Base-by-base conservation (phyloP, 2,888 invertebrate species). In the Eupithecia tripunctaria region DNA sequence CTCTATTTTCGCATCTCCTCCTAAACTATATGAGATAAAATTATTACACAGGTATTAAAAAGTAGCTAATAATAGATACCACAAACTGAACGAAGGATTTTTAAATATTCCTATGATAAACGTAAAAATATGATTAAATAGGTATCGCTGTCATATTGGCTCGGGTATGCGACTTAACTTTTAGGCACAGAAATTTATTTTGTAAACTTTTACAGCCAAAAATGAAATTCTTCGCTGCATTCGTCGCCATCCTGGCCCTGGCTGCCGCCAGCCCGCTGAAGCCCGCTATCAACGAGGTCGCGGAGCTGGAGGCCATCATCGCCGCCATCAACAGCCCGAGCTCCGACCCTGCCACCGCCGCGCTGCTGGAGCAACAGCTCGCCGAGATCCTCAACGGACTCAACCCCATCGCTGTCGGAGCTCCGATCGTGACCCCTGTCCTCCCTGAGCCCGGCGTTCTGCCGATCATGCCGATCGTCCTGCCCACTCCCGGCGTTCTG, bases 211-310 rank as follows among this genome's bases (percentile, higher is more conserved):
- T 64, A 4, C 64, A 64, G 64, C 64, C 18, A 36, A 41, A 25
- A 38, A 91, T 91, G 91, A 91, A 91, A 86, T 88, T 89, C 86
- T 77, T 91, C 79, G 83, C 85, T 73, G 83, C 86, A 18, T 86
- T 91, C 80, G 85, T 83, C 69, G 87, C 88, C 75, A 43, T 89
- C 68, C 62, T 85, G 67, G 82, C 83, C 32, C 83, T 83, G 68
- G 81, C 82, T 27, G 72, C 80, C 76, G 79, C 79, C 69, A 69
- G 73, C 75, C 78, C 77, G n/a, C n/a, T 67, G 21, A 67, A 67
- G 67, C 67, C 29, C 32, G 67, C 32, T 10, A 10, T 7, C n/a
- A 47, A 14, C n/a, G 56, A 56, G 56, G 25, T 56, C 1, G 25
- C 14, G 25, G 68, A 79, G 78, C 78, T 77, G 5, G 66, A 43